Base-by-base conservation (phyloP, 2,888 invertebrate species). In the Bembecia ichneumoniformis region DNA sequence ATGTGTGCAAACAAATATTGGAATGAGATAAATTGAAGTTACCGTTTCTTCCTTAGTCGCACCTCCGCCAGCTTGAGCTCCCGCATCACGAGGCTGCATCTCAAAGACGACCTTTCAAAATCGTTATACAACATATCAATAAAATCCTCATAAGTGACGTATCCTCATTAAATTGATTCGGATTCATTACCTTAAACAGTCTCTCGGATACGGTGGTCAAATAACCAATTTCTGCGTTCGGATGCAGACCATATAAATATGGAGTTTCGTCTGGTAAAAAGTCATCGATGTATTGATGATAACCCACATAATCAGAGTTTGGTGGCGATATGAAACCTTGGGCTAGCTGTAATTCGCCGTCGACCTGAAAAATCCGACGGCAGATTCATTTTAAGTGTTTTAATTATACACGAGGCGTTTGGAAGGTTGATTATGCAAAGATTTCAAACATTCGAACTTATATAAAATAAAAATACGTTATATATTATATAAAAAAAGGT, bases 151-250 rank as follows among this genome's bases (percentile, higher is more conserved):
- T 40, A 14, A 40, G 10, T 11, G 10, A 13, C 4, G 10, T 40
- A 9, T 40, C 14, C 43, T 13, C 11, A 40, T 40, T 40, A 3
- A 9, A 40, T 3, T n/a, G 40, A 40, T 40, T 40, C 13, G 14
- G 14, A 5, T 14, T 40, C 7, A n/a, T 28, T 55, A 82, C 86
- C 75, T 90, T 91, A 77, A 97, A 97, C 47, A 98, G 82, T 55
- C 91, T 91, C 62, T 97, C 95, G 0, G 96, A 94, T 0, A 93
- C 94, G 0, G 92, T 92, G 0, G 97, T 96, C 48, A 98, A 82
- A 68, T 97, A 96, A 46, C 97, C 97, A 53, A 98, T 97, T 83
- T 98, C 97, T 1, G 98, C 96, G 74, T 98, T 98, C 0, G 96
- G 94, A 81, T 98, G 97, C 15, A 98, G 84, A 0, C 97, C 97